Evolutionary conservation across 2,797 vertebrate genomes (phyloP).

Genomic region (Ceryle rudis): DNA sequence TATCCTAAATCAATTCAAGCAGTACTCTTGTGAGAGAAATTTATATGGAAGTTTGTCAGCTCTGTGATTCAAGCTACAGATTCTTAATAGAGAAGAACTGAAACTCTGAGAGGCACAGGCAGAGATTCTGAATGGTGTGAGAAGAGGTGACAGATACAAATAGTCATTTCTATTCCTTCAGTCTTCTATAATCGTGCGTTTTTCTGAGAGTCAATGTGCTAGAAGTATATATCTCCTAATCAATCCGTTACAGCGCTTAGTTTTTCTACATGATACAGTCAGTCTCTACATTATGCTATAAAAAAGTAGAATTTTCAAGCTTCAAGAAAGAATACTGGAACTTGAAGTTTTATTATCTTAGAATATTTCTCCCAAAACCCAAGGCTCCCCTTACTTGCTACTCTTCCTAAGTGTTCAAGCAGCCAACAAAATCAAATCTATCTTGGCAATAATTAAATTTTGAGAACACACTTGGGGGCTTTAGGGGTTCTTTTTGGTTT

Average conservation of each 20-base stretch:
- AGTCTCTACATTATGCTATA: background rate
- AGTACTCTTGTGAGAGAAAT: conserved; percentile 7
- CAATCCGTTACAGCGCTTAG: background rate
- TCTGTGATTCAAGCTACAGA: conserved; percentile 3
- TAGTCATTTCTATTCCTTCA: background rate
- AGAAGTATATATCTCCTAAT: conserved; percentile 22
- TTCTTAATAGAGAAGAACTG: conserved; percentile 4
- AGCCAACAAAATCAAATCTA: background rate
- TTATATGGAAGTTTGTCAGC: conserved; percentile 35
- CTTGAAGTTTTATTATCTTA: background rate
- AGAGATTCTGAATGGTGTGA: conserved; percentile 10
- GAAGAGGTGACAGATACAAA: background rate
- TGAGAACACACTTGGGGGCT: background rate
- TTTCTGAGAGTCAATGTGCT: background rate
- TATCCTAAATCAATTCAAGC: conserved; percentile 51
- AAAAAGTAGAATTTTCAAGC: background rate
- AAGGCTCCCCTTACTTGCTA: background rate
- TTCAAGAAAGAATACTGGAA: background rate
- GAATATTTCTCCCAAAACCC: background rate
- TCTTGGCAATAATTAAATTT: background rate
- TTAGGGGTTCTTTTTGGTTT: background rate
- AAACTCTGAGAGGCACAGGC: background rate
- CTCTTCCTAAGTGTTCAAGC: background rate
- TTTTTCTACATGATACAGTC: background rate
- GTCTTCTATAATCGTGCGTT: background rate